Evolutionary conservation across 2,888 invertebrate species (phyloP).

Genomic region (Cancer borealis): DNA sequence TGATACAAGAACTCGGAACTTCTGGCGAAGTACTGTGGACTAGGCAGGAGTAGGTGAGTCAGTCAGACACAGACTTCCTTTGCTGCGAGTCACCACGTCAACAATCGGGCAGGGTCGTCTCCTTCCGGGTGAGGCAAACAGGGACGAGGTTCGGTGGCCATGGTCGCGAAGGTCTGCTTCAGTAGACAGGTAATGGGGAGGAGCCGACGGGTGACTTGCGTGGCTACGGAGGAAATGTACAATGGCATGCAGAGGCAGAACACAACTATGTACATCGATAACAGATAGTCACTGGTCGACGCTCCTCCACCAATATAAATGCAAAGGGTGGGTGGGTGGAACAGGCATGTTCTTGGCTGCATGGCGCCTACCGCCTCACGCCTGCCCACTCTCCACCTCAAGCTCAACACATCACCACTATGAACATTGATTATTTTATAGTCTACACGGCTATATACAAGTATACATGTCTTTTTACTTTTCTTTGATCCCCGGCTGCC

Average conservation of each 20-base stretch:
- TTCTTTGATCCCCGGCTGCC: slow-evolving; percentile 67
- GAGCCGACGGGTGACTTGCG: slow-evolving; percentile 31
- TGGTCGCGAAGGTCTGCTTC: not conserved
- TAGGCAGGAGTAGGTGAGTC: not conserved
- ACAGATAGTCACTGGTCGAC: slow-evolving; percentile 50
- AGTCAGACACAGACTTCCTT: not conserved
- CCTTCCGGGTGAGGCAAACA: not conserved
- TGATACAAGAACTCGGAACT: not conserved
- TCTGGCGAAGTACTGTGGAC: slow-evolving; percentile 26
- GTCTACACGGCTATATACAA: slow-evolving; percentile 72
- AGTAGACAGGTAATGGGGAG: slow-evolving; percentile 14
- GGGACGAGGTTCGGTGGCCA: not conserved
- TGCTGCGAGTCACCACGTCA: not conserved
- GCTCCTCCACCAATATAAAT: slow-evolving; percentile 58
- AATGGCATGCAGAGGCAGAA: slow-evolving; percentile 48
- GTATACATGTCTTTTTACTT: slow-evolving; percentile 71
- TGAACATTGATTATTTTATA: slow-evolving; percentile 65
- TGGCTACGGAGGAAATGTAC: slow-evolving; percentile 26
- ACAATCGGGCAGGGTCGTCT: not conserved
- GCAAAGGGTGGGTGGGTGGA: slow-evolving; percentile 46
- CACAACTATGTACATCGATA: slow-evolving; percentile 68
- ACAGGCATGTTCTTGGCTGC: slow-evolving; percentile 62
- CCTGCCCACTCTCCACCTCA: slow-evolving; percentile 12
- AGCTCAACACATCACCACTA: slow-evolving; percentile 66
- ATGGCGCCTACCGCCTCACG: not conserved